These are phyloP conservation scores for Stenichneumon culpator DNA, from an alignment of 2,888 invertebrate species.

Conservation along the genomic window DNA sequence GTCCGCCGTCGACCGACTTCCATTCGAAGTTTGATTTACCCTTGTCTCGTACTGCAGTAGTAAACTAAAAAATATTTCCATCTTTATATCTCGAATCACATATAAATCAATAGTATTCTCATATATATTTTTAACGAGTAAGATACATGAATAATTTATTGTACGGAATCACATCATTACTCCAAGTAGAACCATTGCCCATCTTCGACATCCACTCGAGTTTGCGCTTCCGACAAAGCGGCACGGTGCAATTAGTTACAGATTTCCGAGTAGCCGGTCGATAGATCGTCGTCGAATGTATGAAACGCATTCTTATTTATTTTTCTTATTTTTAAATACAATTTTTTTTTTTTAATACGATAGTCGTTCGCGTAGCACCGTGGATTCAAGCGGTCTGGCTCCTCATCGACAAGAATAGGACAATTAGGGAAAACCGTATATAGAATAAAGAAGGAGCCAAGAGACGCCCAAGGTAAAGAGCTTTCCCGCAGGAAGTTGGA, in stretches of 20 bases:
- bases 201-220: neutral
- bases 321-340: neutral
- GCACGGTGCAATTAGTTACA: neutral
- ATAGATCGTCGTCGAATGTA: neutral
- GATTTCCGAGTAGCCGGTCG: conserved; percentile 4
- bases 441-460: conserved; percentile 17
- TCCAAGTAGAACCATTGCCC: conserved; percentile 37
- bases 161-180: conserved; percentile 15
- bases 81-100: neutral
- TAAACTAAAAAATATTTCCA: neutral
- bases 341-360: neutral
- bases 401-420: conserved; percentile 59
- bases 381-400: conserved; percentile 37
- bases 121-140: conserved; percentile 15
- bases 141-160: conserved; percentile 34
- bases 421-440: conserved; percentile 56
- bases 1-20: neutral
- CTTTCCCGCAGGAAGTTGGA: conserved; percentile 46
- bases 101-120: neutral
- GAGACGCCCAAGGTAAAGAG: conserved; percentile 34
- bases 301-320: neutral
- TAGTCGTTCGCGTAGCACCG: neutral
- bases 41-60: neutral
- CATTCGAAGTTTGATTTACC: neutral
- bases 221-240: neutral